Percentiles rank a stretch among this genome's conserved stretches.
phyloP scores from a whole-genome alignment of 2,797 vertebrate genomes.

The Crax fasciolata region DNA sequence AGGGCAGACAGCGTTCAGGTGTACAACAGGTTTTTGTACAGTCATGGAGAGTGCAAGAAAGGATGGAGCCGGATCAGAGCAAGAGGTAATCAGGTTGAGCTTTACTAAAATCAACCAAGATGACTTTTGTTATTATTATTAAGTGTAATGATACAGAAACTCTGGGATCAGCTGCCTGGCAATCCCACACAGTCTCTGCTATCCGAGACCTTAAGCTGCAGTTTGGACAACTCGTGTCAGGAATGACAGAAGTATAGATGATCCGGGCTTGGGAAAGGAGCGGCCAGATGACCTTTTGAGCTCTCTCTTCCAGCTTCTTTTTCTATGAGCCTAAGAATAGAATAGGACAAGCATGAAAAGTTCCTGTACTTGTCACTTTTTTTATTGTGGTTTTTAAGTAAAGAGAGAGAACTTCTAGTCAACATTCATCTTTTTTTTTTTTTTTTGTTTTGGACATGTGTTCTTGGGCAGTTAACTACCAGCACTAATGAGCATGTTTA shows the following conservation, averaged over 20 bases:
- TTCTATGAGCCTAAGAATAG: background rate
- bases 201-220: background rate
- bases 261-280: background rate
- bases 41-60: background rate
- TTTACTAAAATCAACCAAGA: background rate
- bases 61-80: background rate
- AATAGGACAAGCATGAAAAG: background rate
- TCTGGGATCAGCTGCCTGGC: background rate
- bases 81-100: background rate
- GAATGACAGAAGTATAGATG: constrained; percentile 21
- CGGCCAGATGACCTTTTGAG: background rate
- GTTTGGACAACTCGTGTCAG: background rate
- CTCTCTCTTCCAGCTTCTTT: background rate
- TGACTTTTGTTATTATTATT: background rate
- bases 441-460: background rate
- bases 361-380: background rate
- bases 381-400: background rate
- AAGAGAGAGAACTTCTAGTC: background rate
- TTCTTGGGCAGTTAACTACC: background rate
- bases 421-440: background rate
- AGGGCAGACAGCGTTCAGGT: background rate
- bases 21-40: background rate
- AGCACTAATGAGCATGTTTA: background rate
- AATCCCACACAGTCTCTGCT: background rate
- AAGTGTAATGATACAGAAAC: background rate